Base-by-base conservation (phyloP, 2,797 vertebrate species). In the Cetoscarus ocellatus region DNA sequence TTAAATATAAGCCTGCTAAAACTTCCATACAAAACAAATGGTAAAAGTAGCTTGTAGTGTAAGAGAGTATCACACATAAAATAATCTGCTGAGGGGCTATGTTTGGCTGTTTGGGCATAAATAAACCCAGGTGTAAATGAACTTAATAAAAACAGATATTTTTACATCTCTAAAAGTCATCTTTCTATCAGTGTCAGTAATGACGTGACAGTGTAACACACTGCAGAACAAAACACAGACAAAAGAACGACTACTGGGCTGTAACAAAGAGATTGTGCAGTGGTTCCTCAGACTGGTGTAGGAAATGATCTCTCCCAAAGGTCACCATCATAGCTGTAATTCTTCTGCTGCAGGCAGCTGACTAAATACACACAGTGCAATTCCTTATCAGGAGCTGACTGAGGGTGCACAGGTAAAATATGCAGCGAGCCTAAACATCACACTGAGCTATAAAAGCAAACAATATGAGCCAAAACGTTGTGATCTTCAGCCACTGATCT, bases 381-480 rank as follows among this genome's bases (percentile, higher is more conserved):
- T 40, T 35, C 18, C 40, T 81, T 73, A 56, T 77, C 63, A 62
- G 7, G 47, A 3, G 40, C 7, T 70, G 19, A 79, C 49, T 3
- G 38, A 54, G 7, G 14, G n/a, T 12, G 12, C 18, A 3, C 53
- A 36, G 17, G 3, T 11, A 12, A n/a, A 51, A 27, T 1, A 39
- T 18, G 12, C n/a, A 5, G 48, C 27, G 27, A 27, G 27, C 27
- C 27, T 45, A 17, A 27, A 51, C 52, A 40, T 19, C 1, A 35
- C 70, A 10, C 1, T 44, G 4, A 40, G 0, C 10, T 60, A 35
- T 10, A 12, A 61, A 36, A 66, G 15, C 5, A 59, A 51, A 56
- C 7, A 45, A 63, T 40, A 2, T 48, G 12, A 51, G 13, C 6
- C 7, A 44, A 18, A 18, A 10, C 7, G 2, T 14, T 14, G 8